A percentile compares a stretch with the other conserved stretches of the same genome.
Evolutionary conservation across 2,113 vertebrate genomes (phyloP).

Genomic region (Beaufortia kweichowensis): DNA sequence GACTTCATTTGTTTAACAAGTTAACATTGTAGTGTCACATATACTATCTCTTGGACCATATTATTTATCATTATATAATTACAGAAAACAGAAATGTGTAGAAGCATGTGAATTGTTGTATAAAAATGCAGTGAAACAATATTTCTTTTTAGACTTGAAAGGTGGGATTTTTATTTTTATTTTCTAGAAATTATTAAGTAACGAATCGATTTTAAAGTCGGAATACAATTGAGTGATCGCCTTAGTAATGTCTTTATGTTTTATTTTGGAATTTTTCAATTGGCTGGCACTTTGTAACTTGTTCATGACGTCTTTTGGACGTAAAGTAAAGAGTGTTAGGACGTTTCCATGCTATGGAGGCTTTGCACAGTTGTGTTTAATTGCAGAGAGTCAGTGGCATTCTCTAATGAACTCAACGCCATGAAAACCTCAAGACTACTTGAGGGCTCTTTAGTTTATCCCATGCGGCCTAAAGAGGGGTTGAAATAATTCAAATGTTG

Average conservation of each 20-base stretch:
- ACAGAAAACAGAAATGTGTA: too few species aligned
- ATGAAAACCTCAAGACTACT: conserved; percentile 64
- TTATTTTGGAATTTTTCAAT: conserved; percentile 7
- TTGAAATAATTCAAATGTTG: conserved; percentile 68
- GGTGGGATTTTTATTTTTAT: not conserved
- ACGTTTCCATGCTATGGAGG: conserved; percentile 57
- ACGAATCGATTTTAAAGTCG: not conserved
- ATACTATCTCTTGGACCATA: too few species aligned
- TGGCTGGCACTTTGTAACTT: conserved; percentile 16
- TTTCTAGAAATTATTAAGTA: not conserved
- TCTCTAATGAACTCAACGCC: conserved; percentile 73
- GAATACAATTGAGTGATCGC: not conserved
- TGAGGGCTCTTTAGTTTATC: conserved; percentile 68
- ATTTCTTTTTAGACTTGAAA: too few species aligned
- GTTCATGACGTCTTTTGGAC: conserved; percentile 36
- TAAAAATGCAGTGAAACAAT: too few species aligned
- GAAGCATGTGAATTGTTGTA: too few species aligned
- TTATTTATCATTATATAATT: too few species aligned
- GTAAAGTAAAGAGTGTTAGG: conserved; percentile 38
- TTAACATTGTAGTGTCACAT: not conserved
- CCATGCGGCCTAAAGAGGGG: conserved; percentile 64
- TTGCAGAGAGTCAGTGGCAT: conserved; percentile 64
- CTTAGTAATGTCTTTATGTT: not conserved
- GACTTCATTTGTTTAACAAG: conserved; percentile 7
- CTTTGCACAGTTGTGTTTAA: conserved; percentile 73